A percentile compares a stretch with the other conserved stretches of the same genome.
Evolutionary conservation across 2,797 vertebrate genomes (phyloP).

Genomic region (Cryptoblepharus egeriae): DNA sequence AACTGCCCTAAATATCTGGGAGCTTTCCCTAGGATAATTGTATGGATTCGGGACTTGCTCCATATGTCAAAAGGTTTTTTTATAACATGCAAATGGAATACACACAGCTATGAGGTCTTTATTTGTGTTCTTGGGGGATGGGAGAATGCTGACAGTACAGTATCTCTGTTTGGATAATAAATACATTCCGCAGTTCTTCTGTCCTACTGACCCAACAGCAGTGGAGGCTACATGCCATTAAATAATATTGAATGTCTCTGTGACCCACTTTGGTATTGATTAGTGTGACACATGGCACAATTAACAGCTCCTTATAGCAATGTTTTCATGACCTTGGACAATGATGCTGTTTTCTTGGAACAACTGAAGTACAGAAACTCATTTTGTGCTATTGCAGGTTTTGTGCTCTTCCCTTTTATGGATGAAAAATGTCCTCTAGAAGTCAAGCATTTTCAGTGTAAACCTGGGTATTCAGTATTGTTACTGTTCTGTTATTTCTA

Average conservation of each 20-base stretch:
- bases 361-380: not conserved
- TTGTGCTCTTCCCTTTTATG: not conserved
- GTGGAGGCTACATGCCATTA: constrained; percentile 13
- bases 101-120: not conserved
- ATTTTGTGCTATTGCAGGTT: not conserved
- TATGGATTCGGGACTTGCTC: not conserved
- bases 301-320: not conserved
- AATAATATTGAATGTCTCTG: constrained; percentile 18
- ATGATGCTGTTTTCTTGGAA: not conserved
- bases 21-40: not conserved
- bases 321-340: constrained; percentile 2
- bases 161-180: not conserved
- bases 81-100: not conserved
- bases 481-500: too few species aligned
- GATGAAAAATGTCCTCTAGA: not conserved
- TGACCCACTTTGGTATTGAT: constrained; percentile 44
- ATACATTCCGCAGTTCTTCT: constrained; percentile 12
- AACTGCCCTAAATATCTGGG: not conserved
- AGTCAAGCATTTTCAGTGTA: not conserved
- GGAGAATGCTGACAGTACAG: not conserved
- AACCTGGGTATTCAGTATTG: not conserved
- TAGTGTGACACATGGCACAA: constrained; percentile 16
- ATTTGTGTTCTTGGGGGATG: not conserved
- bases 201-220: constrained; percentile 23
- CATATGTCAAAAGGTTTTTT: not conserved